Base-by-base conservation (phyloP, 2,113 vertebrate genomes). In the Ranitomeya imitator region DNA sequence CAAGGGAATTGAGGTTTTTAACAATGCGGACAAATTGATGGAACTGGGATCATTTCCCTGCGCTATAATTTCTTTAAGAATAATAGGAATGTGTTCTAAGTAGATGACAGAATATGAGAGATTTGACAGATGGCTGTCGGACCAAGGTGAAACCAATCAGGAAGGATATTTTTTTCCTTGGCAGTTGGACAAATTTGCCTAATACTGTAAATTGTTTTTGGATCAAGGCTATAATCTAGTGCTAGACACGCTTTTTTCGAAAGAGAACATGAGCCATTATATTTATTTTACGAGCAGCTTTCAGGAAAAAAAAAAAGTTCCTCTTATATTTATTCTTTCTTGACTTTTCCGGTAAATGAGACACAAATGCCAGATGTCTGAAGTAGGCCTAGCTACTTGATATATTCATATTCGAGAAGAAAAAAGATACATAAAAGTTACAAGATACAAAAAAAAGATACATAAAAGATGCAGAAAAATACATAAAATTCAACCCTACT, bases 1-100 rank as follows among this genome's bases (percentile, higher is more conserved):
- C 87, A 89, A 89, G 87, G 87, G 87, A 85, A 89, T 89, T 89
- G 87, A 89, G 82, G 79, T 89, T 89, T 76, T 85, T 74, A 89
- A 89, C 81, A 89, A 85, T 89, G 73, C 83, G 87, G 82, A 85
- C 81, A 89, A 89, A 89, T 89, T 84, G 81, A 89, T 85, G 81
- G 73, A 76, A 65, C 81, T 69, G 87, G 82, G 87, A 59, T 85
- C 82, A 89, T 89, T 84, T 89, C 87, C 87, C 71, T 71, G 60
- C 18, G 74, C 51, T 84, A 77, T 85, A 69, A 89, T 89, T 89
- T 89, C 82, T 89, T 84, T 85, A 89, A 85, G 87, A 85, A 89
- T 67, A 76, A 89, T 79, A 79, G 52, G 81, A 89, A 79, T 88
- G 59, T 85, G 59, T 89, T 89, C 61, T 73, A 89, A 85, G 82